Percentiles rank a stretch among this genome's conserved stretches.
These are phyloP conservation scores for cat (Felis catus) DNA, from an alignment of 2,113 vertebrate genomes.

Conservation along the genomic window F.catus_Fca126_mat1.0 CM031413.1:162814501-162815000, in stretches of 20 bases:
- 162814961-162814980: rapidly evolving
- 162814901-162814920: not conserved
- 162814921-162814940: rapidly evolving
- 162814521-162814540: rapidly evolving
- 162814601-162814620: not conserved
- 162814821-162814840: not conserved
- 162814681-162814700: not conserved
- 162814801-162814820: not conserved
- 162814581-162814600: too few relatives aligned
- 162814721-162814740: not conserved
- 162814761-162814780: rapidly evolving
- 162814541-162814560: not conserved
- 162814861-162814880: not conserved
- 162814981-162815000: too few relatives aligned
- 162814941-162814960: not conserved
- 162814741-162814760: not conserved
- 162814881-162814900: not conserved
- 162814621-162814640: not conserved
- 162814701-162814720: not conserved
- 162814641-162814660: not conserved
- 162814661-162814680: not conserved
- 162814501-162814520: not conserved
- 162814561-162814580: not conserved
- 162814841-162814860: not conserved
- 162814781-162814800: too few relatives aligned